Base-by-base conservation (phyloP, 2,113 vertebrate genomes). In the Haliaeetus leucogaster region DNA sequence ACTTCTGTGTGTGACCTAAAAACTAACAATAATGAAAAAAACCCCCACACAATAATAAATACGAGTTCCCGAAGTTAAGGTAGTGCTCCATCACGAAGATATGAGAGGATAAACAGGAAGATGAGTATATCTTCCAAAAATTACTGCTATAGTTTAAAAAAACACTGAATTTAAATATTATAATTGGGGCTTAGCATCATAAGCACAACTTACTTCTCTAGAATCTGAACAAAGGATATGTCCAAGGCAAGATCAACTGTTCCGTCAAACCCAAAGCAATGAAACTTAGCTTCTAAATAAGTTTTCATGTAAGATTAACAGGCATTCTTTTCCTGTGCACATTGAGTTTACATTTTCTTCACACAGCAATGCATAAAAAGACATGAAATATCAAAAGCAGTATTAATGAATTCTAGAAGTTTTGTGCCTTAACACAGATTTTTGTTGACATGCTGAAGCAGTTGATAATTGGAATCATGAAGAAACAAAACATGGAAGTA, bases 41-140 rank as follows among this genome's bases (percentile, higher is more conserved):
- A 0, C 0, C 3, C 3, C 4, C 1, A 0, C 11, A 72, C 14
- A 67, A 36, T 26, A 80, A 82, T 16, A 76, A 85, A 72, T 3
- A 15, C 0, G 9, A 81, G 26, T 84, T 84, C 59, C 73, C 13
- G 45, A 91, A 89, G 16, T 42, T 62, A 47, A 53, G 22, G 15
- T 77, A 73, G 38, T 30, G 81, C 9, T n/a, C 27, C 11, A 38
- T 7, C 52, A 58, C 20, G 19, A 93, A 83, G 50, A 34, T 19
- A 78, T 1, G 13, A 58, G 6, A 87, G 8, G 27, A 87, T 74
- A 74, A 91, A 73, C 10, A 77, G 38, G 52, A 76, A 82, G 27
- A 76, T 19, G 1, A 90, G 9, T 30, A 3, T 21, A 47, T 52
- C 25, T 67, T 72, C 16, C 9, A 36, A 63, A 92, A 59, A 27